Base-by-base conservation (phyloP, 1,140 invertebrate genomes). In the Drosophila bocqueti region DNA sequence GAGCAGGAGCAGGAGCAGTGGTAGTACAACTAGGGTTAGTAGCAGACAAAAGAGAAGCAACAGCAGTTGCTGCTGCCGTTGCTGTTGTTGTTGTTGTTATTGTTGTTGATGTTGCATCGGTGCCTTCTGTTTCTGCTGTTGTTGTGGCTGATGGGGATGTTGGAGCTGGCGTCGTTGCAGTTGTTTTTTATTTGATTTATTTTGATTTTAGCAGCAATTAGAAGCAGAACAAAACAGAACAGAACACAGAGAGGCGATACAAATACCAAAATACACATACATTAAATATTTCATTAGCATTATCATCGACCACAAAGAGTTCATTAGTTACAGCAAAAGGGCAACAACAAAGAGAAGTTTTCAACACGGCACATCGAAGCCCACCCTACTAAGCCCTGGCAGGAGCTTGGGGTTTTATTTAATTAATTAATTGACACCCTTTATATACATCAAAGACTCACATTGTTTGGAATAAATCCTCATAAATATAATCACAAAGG, bases 221-320 rank as follows among this genome's bases (percentile, higher is more conserved):
- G 54, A 84, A 81, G 81, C 81, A 79, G 57, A 43, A 52, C 61
- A 83, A 89, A 91, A 81, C 81, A 91, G 64, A 83, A 91, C 82
- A 82, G 74, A 81, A 86, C 76, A 79, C 83, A 91, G 83, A 80
- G 76, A 91, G 83, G 83, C 78, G 81, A 91, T 84, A 87, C 85
- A 91, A 83, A 84, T 86, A 80, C 79, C 79, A 83, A 86, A 73
- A 89, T 76, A 85, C 76, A 73, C 67, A 74, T 61, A 78, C 68
- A 81, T 80, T 81, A 84, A 78, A 68, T 59, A 38, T 40, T 73
- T 66, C 40, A 76, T 69, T 71, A 68, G 64, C 60, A 77, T 65
- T 58, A 67, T 66, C 61, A 67, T 66, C 61, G 36, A 62, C 52
- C 57, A 57, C 49, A 76, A 68, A 49, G 55, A 59, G 38, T 60